Evolutionary conservation across 2,797 vertebrate genomes (phyloP).

Genomic region (Tenualosa thibaudeaui): DNA sequence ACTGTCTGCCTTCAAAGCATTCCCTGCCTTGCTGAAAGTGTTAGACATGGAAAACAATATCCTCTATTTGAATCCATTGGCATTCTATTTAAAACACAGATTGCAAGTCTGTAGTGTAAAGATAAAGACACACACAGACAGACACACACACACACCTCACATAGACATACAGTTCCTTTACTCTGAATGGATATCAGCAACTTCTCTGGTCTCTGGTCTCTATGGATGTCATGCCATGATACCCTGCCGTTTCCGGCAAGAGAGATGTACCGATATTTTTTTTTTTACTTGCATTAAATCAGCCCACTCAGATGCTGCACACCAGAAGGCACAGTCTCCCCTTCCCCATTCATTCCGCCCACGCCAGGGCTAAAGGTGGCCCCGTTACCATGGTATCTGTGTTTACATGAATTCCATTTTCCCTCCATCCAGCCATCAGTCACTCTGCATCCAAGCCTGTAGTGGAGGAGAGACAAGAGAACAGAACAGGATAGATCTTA

Average conservation of each 20-base stretch:
- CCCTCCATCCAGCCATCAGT: neutral
- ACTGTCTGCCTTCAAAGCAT: neutral
- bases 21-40: neutral
- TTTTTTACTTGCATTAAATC: neutral
- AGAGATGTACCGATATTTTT: neutral
- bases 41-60: conserved; percentile 7
- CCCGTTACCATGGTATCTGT: conserved; percentile 13
- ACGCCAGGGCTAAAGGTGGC: neutral
- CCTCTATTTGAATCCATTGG: neutral
- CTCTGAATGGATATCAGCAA: neutral
- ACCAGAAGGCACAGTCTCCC: neutral
- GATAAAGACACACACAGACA: neutral
- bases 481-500: neutral
- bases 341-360: neutral
- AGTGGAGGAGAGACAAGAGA: neutral
- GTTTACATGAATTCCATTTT: neutral
- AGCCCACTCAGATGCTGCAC: neutral
- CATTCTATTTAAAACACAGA: neutral
- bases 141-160: neutral
- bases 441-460: neutral
- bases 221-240: neutral
- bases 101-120: neutral
- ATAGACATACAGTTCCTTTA: neutral
- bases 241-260: neutral
- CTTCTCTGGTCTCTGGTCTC: neutral